A percentile compares a stretch with the other conserved stretches of the same genome.
These are phyloP conservation scores for Arenaria interpres DNA, from an alignment of 2,113 vertebrate genomes.

Conservation along the genomic window DNA sequence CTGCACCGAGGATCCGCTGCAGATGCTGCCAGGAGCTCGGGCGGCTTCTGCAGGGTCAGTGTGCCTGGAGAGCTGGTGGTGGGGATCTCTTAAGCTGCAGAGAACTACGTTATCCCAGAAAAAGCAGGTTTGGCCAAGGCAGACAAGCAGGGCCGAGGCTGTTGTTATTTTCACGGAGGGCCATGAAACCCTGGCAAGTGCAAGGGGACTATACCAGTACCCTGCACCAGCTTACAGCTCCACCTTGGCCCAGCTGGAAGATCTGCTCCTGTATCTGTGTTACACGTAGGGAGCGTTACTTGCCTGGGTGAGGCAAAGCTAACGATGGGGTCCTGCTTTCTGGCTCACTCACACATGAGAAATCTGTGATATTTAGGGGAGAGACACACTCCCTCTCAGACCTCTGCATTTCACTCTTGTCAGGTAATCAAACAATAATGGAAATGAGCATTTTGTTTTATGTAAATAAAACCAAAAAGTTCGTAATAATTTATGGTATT, in stretches of 20 bases:
- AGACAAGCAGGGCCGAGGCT: not conserved
- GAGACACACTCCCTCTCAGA: not conserved
- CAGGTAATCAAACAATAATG: conserved; percentile 31
- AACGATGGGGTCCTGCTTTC: not conserved
- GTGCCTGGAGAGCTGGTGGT: not conserved
- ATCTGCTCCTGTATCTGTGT: not conserved
- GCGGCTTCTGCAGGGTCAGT: not conserved
- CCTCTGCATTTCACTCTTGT: not conserved
- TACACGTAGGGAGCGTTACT: not conserved
- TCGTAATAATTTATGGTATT: conserved; percentile 36
- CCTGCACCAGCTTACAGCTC: not conserved
- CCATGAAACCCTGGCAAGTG: not conserved
- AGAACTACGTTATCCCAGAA: not conserved
- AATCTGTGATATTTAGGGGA: not conserved
- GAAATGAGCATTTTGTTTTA: conserved; percentile 45
- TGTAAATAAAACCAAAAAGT: conserved; percentile 60
- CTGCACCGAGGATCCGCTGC: accelerated
- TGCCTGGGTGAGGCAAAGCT: not conserved
- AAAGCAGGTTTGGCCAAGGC: not conserved
- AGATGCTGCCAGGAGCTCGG: accelerated
- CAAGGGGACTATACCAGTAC: not conserved
- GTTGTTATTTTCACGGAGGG: not conserved
- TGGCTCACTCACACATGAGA: not conserved
- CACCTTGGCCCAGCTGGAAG: not conserved
- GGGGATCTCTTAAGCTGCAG: not conserved